Evolutionary conservation across 1,140 invertebrate species (phyloP), one percentile per base, ranked within the genome.

Genomic region (Nasonia longicornis): DNA sequence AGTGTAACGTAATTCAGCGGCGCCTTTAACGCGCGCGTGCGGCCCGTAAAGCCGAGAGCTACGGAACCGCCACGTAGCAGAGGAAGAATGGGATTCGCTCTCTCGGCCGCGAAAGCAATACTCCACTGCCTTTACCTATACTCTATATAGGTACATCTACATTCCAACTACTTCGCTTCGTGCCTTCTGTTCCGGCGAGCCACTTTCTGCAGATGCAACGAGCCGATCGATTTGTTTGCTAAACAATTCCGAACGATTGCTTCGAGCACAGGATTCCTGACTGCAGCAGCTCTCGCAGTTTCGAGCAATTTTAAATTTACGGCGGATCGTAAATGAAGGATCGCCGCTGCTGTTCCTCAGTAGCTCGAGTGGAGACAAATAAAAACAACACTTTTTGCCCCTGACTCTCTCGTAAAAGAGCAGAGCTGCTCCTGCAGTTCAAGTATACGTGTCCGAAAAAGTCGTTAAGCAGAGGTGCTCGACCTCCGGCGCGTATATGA

Each of bases 241-340:
- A 76, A 80, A 76, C 66, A 70, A 70, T 48, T 75, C 26, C 22
- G 64, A 16, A 58, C 67, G 64, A 20, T 73, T 73, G 35, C 69
- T 20, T 35, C 70, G 7, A 58, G 16, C 6, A 20, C 6, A 31
- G 29, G 63, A 67, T 67, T 14, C 1, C 31, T 11, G 20, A 31
- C 38, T 38, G 16, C 48, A 29, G 58, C 4, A 6, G 6, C 58
- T 20, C 63, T 8, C 6, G 10, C 11, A 70, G 29, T 35, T 10
- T 6, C 38, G 31, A 63, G 20, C 63, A 26, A 74, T 74, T 80
- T 80, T 80, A 67, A 67, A 80, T 80, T 80, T 80, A 80, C 64
- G 29, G 2, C 26, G 7, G 42, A 45, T 80, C 73, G 63, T 76
- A 76, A 75, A 80, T 67, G 79, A 69, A 48, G 45, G 29, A 67